These are phyloP conservation scores for Oxyura jamaicensis DNA, from an alignment of 2,113 vertebrate species.

Conservation along the genomic window DNA sequence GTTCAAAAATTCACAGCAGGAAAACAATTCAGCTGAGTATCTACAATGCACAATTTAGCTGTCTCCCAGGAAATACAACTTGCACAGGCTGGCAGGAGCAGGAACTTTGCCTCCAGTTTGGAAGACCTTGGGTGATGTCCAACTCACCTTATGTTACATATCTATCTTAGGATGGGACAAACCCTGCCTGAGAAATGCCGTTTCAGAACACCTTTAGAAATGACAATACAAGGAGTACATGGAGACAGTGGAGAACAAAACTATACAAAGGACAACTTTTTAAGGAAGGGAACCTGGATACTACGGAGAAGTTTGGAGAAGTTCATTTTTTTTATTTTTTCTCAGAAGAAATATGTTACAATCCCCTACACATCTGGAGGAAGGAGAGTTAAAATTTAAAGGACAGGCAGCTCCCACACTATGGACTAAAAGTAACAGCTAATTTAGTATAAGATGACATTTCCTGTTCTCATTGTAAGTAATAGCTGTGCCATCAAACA, in stretches of 20 bases:
- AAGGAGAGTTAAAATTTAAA: neutral
- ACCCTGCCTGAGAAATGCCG: neutral
- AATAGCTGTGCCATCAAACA: neutral
- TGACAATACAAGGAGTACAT: neutral
- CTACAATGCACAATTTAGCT: neutral
- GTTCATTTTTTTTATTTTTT: neutral
- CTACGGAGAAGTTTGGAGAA: neutral
- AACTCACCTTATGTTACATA: fast-evolving
- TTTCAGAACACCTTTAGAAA: neutral
- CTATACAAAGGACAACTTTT: neutral
- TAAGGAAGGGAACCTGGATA: neutral
- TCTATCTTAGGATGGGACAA: neutral
- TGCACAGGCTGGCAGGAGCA: fast-evolving
- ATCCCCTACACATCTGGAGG: neutral
- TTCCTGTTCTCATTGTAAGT: neutral
- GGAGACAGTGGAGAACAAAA: neutral
- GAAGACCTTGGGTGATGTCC: neutral
- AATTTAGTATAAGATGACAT: neutral
- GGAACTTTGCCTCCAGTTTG: neutral
- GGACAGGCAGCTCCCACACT: neutral
- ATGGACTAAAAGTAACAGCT: neutral
- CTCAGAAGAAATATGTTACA: neutral
- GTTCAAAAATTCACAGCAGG: neutral
- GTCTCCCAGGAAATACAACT: neutral
- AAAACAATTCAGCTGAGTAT: neutral